These are phyloP conservation scores for Stenopsyche tienmushanensis DNA, from an alignment of 1,140 invertebrate species.

Conservation along the genomic window DNA sequence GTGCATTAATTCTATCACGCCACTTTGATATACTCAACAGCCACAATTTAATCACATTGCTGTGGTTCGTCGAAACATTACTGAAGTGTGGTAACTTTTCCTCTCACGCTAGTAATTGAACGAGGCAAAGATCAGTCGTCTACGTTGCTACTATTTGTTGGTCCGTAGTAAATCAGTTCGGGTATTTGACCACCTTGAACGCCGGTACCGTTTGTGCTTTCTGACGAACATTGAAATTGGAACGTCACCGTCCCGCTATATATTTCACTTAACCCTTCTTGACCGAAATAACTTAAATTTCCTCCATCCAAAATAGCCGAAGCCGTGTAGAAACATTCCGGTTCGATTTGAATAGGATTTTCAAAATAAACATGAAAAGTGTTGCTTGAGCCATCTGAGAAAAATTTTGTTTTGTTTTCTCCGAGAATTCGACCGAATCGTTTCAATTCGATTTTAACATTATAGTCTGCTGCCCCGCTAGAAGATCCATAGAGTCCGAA, in stretches of 20 bases:
- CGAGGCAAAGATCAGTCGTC: constrained; percentile 37
- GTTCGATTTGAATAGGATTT: constrained; percentile 89
- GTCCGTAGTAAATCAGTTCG: constrained; percentile 90
- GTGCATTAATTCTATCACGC: constrained; percentile 20
- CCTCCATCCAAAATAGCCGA: constrained; percentile 86
- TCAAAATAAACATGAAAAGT: constrained; percentile 93
- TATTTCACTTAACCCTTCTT: constrained; percentile 90
- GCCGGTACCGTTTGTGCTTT: constrained; percentile 91
- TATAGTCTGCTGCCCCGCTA: constrained; percentile 87
- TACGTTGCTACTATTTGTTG: constrained; percentile 54
- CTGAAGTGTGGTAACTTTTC: constrained; percentile 16
- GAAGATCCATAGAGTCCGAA: constrained; percentile 92
- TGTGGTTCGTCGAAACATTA: constrained; percentile 17
- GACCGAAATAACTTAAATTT: constrained; percentile 93
- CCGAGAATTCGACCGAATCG: constrained; percentile 80
- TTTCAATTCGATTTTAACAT: constrained; percentile 88
- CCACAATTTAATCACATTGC: constrained; percentile 14
- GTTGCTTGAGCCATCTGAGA: constrained; percentile 90
- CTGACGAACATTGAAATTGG: constrained; percentile 91
- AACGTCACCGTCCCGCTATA: constrained; percentile 86
- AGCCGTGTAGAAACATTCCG: constrained; percentile 88
- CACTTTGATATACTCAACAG: not conserved
- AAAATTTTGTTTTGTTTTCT: constrained; percentile 89
- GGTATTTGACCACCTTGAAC: constrained; percentile 94
- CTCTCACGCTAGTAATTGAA: not conserved